phyloP scores from a whole-genome alignment of 2,113 vertebrate genomes.

The Edolisoma coerulescens region DNA sequence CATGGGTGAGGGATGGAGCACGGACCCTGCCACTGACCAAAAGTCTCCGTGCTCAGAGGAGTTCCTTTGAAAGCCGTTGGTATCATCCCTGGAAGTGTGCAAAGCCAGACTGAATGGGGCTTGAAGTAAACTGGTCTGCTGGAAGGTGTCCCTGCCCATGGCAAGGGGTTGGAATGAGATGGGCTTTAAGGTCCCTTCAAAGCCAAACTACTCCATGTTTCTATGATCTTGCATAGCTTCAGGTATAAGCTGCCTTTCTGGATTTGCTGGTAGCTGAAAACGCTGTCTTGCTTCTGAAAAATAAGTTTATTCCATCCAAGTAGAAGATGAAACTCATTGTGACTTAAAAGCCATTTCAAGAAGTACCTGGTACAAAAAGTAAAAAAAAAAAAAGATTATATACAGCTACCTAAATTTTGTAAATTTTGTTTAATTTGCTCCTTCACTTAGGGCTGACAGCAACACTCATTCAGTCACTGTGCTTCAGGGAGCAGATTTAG shows the following conservation, averaged over 20 bases:
- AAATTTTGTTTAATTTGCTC: not conserved
- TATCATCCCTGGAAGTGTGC: not conserved
- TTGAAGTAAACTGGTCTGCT: not conserved
- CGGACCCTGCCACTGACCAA: not conserved
- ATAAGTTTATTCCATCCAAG: not conserved
- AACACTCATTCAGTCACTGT: not conserved
- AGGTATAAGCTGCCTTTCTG: not conserved
- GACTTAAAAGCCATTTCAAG: not conserved
- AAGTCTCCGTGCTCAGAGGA: accelerated
- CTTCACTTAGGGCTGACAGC: not conserved
- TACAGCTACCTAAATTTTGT: not conserved
- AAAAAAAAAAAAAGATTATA: not conserved
- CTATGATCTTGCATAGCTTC: not conserved
- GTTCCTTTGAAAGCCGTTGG: not conserved
- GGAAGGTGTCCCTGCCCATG: not conserved
- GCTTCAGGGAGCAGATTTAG: not conserved
- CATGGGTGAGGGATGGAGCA: accelerated
- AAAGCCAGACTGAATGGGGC: not conserved
- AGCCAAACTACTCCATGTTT: not conserved
- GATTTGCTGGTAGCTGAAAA: not conserved
- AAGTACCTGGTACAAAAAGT: not conserved
- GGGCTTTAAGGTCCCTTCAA: not conserved
- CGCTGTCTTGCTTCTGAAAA: not conserved
- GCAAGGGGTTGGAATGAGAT: not conserved
- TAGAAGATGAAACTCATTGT: not conserved